These are phyloP conservation scores for Pitta sordida DNA, from an alignment of 2,113 vertebrate genomes.

Conservation along the genomic window DNA sequence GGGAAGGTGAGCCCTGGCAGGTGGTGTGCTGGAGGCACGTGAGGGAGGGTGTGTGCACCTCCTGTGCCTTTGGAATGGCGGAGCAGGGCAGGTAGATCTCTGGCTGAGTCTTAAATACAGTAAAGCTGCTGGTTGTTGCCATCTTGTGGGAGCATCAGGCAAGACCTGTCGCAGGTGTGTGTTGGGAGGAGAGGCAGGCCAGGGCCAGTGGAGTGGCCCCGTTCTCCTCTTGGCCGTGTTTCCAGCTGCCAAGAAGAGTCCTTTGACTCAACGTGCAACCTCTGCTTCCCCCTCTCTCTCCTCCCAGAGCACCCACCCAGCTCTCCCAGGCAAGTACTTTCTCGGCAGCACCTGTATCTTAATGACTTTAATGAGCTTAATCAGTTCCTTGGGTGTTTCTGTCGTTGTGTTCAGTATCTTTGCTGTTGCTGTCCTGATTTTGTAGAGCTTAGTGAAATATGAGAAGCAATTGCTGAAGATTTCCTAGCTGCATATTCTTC, in stretches of 20 bases:
- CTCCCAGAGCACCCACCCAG: not conserved
- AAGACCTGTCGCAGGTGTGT: not conserved
- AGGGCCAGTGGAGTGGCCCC: not conserved
- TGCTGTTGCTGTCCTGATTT: not conserved
- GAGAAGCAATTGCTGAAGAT: not conserved
- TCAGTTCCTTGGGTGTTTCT: not conserved
- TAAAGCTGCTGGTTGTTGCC: not conserved
- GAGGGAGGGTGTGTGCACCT: not conserved
- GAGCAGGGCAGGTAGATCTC: not conserved
- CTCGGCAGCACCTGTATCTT: not conserved
- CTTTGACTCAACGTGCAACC: not conserved
- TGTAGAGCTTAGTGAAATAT: not conserved
- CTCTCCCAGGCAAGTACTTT: not conserved
- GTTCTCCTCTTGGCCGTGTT: not conserved
- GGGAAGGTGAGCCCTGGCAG: accelerated
- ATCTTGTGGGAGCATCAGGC: not conserved
- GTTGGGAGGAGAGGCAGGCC: not conserved
- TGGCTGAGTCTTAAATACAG: not conserved
- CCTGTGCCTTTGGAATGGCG: not conserved
- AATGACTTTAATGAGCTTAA: not conserved
- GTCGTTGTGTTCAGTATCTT: not conserved
- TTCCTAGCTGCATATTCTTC: not conserved
- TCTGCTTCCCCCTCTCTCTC: not conserved
- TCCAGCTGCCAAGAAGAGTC: not conserved
- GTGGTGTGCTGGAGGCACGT: accelerated